Base-by-base conservation (phyloP, 2,888 invertebrate species). In the Agrochola lychnidis region DNA sequence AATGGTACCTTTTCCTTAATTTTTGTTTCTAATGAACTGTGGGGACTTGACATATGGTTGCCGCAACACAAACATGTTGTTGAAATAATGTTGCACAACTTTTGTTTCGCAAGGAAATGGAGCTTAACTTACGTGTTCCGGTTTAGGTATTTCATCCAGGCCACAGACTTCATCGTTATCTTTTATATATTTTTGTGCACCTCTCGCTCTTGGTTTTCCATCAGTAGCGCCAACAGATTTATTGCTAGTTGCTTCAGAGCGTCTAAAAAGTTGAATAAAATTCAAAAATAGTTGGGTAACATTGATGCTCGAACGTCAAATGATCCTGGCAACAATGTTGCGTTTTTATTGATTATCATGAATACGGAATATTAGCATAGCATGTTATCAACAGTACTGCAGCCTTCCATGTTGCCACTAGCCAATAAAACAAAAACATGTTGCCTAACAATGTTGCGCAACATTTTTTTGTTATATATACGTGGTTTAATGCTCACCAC, bases 101-200 rank as follows among this genome's bases (percentile, higher is more conserved):
- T n/a, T 68, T 51, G 5, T 68, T 51, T 36, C n/a, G 10, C 10
- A n/a, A 4, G n/a, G 36, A 51, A 51, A 36, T 16, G 14, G 51
- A 68, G 51, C 51, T 36, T 51, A 51, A 68, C 92, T 92, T 70
- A 96, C 96, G 79, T 95, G 94, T 86, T 96, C 94, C 0, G 94
- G 95, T 73, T 82, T 91, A 9, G 95, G 95, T 88, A 95, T 94
- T 67, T 96, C 96, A 77, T 96, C 96, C 4, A 95, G 87, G 0
- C 95, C 96, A 82, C 96, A 96, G 0, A 89, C 81, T 0, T 68
- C 68, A 36, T 91, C 90, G 70, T 94, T 95, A 45, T 95, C 93
- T 48, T 85, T 88, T 4, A 90, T 4, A 81, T 89, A 86, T 77
- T 91, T 93, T 73, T 90, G 91, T 7, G 83, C 85, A 1, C 89